A percentile compares a stretch with the other conserved stretches of the same genome.
These are phyloP conservation scores for Lomographa bimaculata DNA, from an alignment of 2,888 invertebrate genomes.

Conservation along the genomic window DNA sequence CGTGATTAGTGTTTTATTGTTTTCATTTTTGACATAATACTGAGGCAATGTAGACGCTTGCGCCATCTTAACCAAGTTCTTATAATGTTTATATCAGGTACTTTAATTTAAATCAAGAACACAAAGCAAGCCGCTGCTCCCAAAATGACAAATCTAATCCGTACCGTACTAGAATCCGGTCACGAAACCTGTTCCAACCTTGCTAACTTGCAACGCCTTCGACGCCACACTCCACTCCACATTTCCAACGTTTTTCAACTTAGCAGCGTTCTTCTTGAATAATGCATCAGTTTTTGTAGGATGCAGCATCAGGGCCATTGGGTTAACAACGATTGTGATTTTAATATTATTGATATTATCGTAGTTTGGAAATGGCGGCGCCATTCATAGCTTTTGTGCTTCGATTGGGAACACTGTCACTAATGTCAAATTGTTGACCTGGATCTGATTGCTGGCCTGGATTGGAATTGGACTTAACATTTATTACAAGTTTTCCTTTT, in stretches of 20 bases:
- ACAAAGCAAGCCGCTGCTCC: conserved; percentile 2
- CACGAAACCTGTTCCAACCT: conserved; percentile 34
- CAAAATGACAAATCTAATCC: conserved; percentile 17
- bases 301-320: conserved; percentile 29
- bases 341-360: conserved; percentile 9
- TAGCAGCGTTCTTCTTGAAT: conserved; percentile 22
- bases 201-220: conserved; percentile 17
- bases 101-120: no score
- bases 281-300: conserved; percentile 36
- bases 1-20: no score
- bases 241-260: conserved; percentile 9
- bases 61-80: no score
- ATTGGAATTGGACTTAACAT: background rate
- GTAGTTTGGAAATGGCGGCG: conserved; percentile 1
- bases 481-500: no score
- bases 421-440: no score
- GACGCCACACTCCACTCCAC: background rate
- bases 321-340: conserved; percentile 17
- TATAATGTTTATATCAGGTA: no score
- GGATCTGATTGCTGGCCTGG: conserved; percentile 5
- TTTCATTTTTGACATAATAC: no score
- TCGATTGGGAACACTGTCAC: conserved; percentile 8
- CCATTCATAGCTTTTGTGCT: conserved; percentile 11
- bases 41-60: no score
- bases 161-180: conserved; percentile 32